Conservation (phyloP, 2,113 vertebrate species). For the Cephalopholis sonnerati region DNA sequence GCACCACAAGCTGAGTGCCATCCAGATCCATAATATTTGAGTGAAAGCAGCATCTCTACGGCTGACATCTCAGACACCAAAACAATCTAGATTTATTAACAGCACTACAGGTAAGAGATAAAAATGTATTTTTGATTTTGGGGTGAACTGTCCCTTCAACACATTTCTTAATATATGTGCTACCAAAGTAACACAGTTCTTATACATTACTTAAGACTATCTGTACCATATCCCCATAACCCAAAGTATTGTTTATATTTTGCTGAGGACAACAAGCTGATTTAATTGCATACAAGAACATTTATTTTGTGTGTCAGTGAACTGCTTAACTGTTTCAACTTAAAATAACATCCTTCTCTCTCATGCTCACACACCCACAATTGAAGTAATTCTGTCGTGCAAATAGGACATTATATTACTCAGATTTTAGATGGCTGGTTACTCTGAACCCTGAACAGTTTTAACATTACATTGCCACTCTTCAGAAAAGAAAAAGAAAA, state of each 20-base stretch:
- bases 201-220: too few relatives aligned
- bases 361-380: not conserved
- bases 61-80: too few relatives aligned
- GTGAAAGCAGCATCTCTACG: too few relatives aligned
- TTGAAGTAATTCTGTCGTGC: not conserved
- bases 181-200: too few relatives aligned
- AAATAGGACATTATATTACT: not conserved
- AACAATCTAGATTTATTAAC: too few relatives aligned
- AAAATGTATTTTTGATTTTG: too few relatives aligned
- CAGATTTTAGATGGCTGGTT: not conserved
- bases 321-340: not conserved
- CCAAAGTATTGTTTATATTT: not conserved
- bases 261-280: not conserved
- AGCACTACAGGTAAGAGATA: too few relatives aligned
- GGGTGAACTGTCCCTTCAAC: too few relatives aligned
- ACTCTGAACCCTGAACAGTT: not conserved
- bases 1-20: too few relatives aligned
- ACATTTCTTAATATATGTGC: too few relatives aligned
- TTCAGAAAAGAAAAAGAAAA: not conserved
- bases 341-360: not conserved
- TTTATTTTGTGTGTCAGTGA: conserved; percentile 35
- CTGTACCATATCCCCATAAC: too few relatives aligned
- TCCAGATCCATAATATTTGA: too few relatives aligned
- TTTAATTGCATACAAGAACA: not conserved
- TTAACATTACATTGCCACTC: not conserved